Evolutionary conservation across 2,797 vertebrate genomes (phyloP), one percentile per base, ranked within the genome.

Genomic region (Tachyglossus aculeatus): DNA sequence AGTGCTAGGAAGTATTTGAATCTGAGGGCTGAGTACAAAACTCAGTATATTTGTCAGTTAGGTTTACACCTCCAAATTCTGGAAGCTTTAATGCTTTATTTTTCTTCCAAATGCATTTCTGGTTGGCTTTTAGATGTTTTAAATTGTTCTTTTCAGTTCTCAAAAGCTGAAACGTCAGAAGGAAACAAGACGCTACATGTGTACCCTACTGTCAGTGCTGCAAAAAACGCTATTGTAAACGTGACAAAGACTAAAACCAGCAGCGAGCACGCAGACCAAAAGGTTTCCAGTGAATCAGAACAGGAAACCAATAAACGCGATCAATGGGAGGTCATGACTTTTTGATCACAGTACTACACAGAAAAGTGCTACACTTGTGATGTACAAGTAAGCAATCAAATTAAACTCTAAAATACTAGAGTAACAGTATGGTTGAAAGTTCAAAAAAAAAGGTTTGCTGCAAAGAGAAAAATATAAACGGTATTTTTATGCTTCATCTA

Each of bases 251-350:
- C 72, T 85, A 92, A 87, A 88, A 88, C 81, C 78, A 84, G 75
- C 62, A 85, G 71, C 82, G 86, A 89, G 71, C 33, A 69, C 29
- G 86, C 48, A 90, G 88, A 87, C 62, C 69, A 89, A 77, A 85
- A 89, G 84, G 83, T 85, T 92, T 90, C 89, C 86, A 91, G 86
- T 90, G 90, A 93, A 90, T 90, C 80, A 92, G 89, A 92, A 90
- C 94, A 95, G 94, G 95, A 97, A 96, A 95, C 94, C 93, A 93
- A 87, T 89, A 90, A 90, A 86, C 90, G 77, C 80, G 29, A 94
- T 94, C 93, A 92, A 88, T 80, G 85, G 85, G 88, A 94, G 93
- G 86, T 94, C 91, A 91, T 79, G 91, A 94, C 90, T 87, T 91
- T 88, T 89, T 88, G 81, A 90, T 92, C 84, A 86, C 56, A 77